A percentile compares a stretch with the other conserved stretches of the same genome.
Evolutionary conservation across 2,113 vertebrate genomes (phyloP).

Genomic region (Salvelinus namaycush): DNA sequence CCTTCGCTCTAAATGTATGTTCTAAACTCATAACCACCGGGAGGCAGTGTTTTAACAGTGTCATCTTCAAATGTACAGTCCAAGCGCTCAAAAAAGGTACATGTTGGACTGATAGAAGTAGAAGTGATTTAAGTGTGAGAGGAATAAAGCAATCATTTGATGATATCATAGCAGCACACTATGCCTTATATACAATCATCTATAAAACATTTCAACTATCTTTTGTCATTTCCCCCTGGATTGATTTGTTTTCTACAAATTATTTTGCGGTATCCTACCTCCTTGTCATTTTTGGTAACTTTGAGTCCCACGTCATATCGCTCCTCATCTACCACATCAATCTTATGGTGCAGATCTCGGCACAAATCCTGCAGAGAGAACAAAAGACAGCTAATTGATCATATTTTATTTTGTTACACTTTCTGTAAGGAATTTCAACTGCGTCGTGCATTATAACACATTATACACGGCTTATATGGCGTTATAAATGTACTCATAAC

Average conservation of each 20-base stretch:
- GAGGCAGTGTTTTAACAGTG: conserved; percentile 20
- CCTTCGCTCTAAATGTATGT: too few relatives aligned
- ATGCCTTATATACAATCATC: not conserved
- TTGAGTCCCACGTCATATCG: conserved; percentile 64
- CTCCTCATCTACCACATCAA: conserved; percentile 66
- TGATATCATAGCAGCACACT: not conserved
- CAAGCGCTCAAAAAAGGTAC: not conserved
- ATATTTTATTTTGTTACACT: not conserved
- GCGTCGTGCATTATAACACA: too few relatives aligned
- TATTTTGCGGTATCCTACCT: conserved; percentile 43
- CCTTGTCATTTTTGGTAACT: conserved; percentile 55
- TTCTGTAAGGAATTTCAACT: not conserved
- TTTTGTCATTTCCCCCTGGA: not conserved
- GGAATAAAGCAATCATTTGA: not conserved
- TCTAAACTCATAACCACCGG: conserved; percentile 15
- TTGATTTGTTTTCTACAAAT: not conserved
- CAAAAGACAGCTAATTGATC: not conserved
- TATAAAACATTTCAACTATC: not conserved
- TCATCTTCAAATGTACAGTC: not conserved
- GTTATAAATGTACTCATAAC: not conserved
- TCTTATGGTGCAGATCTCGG: conserved; percentile 62
- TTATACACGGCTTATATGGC: too few relatives aligned
- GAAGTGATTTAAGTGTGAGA: not conserved
- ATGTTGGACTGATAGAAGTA: not conserved
- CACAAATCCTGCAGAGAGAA: conserved; percentile 54